These are phyloP conservation scores for Paralinhomoeus sp. DNA, from an alignment of 2,888 invertebrate species.

Conservation along the genomic window DNA sequence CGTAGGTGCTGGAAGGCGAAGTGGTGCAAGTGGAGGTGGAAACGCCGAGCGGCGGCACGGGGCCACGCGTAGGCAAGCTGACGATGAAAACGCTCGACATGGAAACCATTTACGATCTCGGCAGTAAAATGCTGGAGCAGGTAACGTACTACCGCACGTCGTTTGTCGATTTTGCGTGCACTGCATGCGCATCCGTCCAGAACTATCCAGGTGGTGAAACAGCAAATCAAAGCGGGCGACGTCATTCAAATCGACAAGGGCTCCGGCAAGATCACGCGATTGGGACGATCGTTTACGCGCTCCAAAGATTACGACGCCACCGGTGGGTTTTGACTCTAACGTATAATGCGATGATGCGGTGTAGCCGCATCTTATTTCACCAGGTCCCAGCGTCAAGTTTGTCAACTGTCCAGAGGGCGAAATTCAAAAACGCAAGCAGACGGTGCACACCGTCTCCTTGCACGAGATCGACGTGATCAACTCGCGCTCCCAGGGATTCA, in stretches of 20 bases:
- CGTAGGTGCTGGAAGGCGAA: constrained; percentile 91
- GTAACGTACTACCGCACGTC: too few species aligned
- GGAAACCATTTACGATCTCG: constrained; percentile 97
- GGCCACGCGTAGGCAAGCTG: constrained; percentile 38
- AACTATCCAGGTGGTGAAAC: constrained; percentile 41
- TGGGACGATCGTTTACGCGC: constrained; percentile 81
- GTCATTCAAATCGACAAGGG: constrained; percentile 96
- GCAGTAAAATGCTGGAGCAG: constrained; percentile 34
- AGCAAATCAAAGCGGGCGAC: constrained; percentile 52
- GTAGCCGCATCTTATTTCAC: too few species aligned
- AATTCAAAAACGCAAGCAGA: constrained; percentile 80
- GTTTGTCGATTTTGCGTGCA: too few species aligned
- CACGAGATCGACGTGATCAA: constrained; percentile 99
- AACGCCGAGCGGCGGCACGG: constrained; percentile 62
- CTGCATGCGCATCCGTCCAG: too few species aligned
- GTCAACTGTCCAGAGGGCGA: constrained; percentile 97
- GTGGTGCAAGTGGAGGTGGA: constrained; percentile 93
- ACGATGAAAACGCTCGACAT: constrained; percentile 97
- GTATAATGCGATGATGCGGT: too few species aligned
- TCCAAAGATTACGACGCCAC: constrained; percentile 95
- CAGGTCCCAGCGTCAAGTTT: constrained; percentile 37
- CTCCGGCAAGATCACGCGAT: constrained; percentile 66
- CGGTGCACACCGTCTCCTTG: constrained; percentile 84
- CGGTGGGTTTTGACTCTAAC: too few species aligned
- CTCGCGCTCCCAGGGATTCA: constrained; percentile 83